Conservation (phyloP, 2,888 invertebrate genomes). For the Rutpela maculata region DNA sequence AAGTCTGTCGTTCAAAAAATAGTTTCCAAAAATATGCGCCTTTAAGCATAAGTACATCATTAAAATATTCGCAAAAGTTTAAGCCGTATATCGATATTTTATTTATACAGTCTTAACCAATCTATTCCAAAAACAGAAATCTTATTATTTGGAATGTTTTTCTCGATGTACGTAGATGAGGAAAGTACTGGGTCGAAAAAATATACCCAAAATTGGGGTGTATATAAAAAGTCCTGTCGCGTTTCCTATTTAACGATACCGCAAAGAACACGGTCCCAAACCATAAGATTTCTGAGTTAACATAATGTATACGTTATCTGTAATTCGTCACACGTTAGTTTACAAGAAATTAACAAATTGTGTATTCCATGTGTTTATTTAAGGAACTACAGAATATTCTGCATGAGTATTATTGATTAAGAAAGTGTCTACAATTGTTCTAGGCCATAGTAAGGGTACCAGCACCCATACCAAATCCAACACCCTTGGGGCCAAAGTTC, state of each 20-base stretch:
- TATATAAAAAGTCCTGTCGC: background rate
- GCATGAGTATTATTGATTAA: constrained; percentile 57
- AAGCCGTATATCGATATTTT: constrained; percentile 51
- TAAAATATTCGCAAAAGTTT: constrained; percentile 33
- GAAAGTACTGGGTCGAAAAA: background rate
- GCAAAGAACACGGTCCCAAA: constrained; percentile 29
- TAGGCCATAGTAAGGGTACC: constrained; percentile 93
- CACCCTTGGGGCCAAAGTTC: constrained; percentile 91
- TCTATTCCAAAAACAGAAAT: constrained; percentile 44
- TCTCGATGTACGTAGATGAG: background rate
- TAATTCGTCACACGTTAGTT: constrained; percentile 25
- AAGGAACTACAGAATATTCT: constrained; percentile 32
- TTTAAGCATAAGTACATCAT: constrained; percentile 60
- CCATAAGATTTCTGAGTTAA: constrained; percentile 43
- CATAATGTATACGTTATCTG: constrained; percentile 18
- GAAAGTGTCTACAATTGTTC: constrained; percentile 60
- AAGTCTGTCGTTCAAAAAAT: constrained; percentile 53
- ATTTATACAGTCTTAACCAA: constrained; percentile 62
- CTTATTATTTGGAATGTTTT: constrained; percentile 43
- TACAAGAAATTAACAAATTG: constrained; percentile 24
- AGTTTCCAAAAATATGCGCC: constrained; percentile 63
- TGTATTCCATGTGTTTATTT: constrained; percentile 26
- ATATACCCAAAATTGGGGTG: background rate
- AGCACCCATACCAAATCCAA: constrained; percentile 93
- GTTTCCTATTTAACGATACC: background rate